phyloP scores from a whole-genome alignment of 2,113 vertebrate genomes.

The Larimichthys polyactis region DNA sequence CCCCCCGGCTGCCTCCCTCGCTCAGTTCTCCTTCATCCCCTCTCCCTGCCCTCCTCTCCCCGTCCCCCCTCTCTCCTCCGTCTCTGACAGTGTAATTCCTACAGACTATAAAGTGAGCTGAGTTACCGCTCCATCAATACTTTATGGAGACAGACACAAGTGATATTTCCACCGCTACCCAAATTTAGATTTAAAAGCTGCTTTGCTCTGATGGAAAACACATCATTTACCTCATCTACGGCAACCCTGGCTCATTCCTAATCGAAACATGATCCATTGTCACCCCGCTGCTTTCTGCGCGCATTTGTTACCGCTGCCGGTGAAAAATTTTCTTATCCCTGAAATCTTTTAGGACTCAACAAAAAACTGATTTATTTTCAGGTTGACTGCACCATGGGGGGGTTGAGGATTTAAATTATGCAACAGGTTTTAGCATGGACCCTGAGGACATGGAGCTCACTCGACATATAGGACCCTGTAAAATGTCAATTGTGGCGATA shows the following conservation, averaged over 20 bases:
- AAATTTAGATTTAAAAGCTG: constrained; percentile 70
- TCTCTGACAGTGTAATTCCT: constrained; percentile 63
- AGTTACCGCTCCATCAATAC: constrained; percentile 73
- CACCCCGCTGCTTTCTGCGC: constrained; percentile 31
- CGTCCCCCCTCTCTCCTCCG: constrained; percentile 1
- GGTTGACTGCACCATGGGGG: constrained; percentile 19
- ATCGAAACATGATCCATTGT: constrained; percentile 65
- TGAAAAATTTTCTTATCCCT: constrained; percentile 35
- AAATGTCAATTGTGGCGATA: constrained; percentile 29
- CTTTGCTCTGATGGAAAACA: constrained; percentile 64
- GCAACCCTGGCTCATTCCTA: constrained; percentile 40
- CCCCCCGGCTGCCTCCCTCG: constrained; percentile 7
- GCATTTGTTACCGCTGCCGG: constrained; percentile 36
- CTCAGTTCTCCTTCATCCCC: constrained; percentile 30
- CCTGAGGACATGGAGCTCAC: constrained; percentile 21
- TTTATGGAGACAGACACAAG: constrained; percentile 76
- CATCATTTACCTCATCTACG: constrained; percentile 66
- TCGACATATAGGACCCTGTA: constrained; percentile 15
- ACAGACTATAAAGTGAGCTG: constrained; percentile 70
- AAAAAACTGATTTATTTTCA: constrained; percentile 57
- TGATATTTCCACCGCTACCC: constrained; percentile 62
- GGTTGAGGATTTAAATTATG: constrained; percentile 42
- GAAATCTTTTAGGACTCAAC: constrained; percentile 52
- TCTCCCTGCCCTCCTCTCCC: constrained; percentile 25
- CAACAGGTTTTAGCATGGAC: constrained; percentile 18